Conservation (phyloP, 2,797 vertebrate genomes). For the Crax fasciolata region DNA sequence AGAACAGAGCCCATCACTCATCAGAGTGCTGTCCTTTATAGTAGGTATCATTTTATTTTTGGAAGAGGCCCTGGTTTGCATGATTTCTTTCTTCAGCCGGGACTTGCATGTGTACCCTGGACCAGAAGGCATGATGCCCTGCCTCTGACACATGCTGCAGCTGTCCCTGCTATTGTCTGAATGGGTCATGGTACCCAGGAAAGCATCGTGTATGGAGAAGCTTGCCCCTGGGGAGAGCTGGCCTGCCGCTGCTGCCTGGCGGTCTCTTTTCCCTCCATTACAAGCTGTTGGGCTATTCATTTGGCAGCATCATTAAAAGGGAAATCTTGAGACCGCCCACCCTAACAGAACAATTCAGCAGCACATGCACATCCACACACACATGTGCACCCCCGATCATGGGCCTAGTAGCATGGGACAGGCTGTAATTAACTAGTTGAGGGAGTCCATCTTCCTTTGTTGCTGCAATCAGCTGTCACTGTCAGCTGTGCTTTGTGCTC, state of each 20-base stretch:
- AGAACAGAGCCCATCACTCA: neutral
- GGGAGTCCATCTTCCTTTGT: slow-evolving; percentile 47
- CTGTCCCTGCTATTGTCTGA: neutral
- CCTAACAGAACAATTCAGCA: slow-evolving; percentile 12
- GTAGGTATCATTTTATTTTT: neutral
- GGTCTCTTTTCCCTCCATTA: slow-evolving; percentile 21
- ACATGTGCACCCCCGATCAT: neutral
- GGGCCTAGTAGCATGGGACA: neutral
- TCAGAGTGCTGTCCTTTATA: neutral
- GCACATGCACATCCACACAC: fast-evolving
- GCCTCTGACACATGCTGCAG: neutral
- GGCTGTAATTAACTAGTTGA: slow-evolving; percentile 66
- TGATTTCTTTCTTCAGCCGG: neutral
- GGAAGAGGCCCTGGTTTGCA: neutral
- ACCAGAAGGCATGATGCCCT: neutral
- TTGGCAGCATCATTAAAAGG: slow-evolving; percentile 38
- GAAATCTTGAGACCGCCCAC: neutral
- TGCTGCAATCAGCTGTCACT: slow-evolving; percentile 45
- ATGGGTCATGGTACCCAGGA: neutral
- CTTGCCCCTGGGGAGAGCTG: neutral
- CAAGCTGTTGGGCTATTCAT: slow-evolving; percentile 43
- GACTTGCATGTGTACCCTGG: neutral
- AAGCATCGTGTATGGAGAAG: neutral
- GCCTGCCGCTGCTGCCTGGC: neutral
- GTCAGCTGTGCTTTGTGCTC: slow-evolving; percentile 42